These are phyloP conservation scores for Eulemur albifrons DNA, from an alignment of 2,797 vertebrate genomes.

Conservation along the genomic window DNA sequence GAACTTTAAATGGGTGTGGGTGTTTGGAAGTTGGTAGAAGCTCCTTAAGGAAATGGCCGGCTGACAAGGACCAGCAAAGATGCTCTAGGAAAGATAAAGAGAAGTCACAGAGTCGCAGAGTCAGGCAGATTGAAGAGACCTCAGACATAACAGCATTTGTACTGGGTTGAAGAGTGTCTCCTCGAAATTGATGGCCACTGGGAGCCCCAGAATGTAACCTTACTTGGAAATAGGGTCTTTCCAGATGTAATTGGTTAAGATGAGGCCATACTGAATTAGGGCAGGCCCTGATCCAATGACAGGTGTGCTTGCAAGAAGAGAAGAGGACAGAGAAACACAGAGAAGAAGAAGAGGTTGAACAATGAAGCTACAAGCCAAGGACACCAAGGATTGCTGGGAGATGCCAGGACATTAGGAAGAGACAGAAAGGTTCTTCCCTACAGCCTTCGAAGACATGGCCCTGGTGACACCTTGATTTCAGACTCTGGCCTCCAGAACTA, in stretches of 20 bases:
- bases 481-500: background rate
- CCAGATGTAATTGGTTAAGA: background rate
- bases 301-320: background rate
- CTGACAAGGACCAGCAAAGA: background rate
- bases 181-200: background rate
- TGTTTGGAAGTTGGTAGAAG: background rate
- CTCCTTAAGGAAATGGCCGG: background rate
- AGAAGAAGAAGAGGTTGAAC: background rate
- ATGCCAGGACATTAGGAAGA: background rate
- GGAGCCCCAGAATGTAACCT: background rate
- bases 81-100: background rate
- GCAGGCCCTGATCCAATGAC: background rate
- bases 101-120: background rate
- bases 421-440: background rate
- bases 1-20: background rate
- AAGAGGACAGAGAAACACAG: too few relatives aligned
- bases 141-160: background rate
- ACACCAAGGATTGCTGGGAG: background rate
- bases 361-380: rapidly evolving
- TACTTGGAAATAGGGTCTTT: background rate
- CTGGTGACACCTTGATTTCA: background rate
- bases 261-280: background rate
- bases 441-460: background rate
- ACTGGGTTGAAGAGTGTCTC: background rate
- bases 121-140: background rate